Conservation (phyloP, 2,888 invertebrate genomes). For the Amiota communis region DNA sequence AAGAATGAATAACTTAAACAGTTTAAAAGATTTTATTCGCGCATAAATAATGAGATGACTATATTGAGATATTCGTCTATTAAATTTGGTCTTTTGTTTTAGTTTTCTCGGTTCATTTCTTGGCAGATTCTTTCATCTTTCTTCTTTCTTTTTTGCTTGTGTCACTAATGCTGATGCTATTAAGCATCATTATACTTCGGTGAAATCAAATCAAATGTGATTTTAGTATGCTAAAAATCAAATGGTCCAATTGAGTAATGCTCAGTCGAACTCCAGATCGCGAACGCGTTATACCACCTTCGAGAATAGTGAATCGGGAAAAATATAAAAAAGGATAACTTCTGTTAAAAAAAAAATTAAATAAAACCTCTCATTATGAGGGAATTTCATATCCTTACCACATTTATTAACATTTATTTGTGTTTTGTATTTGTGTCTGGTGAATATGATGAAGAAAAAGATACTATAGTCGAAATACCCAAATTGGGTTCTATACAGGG, state of each 20-base stretch:
- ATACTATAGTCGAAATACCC: constrained; percentile 64
- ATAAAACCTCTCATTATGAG: not conserved
- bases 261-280: constrained; percentile 53
- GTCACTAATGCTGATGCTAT: constrained; percentile 33
- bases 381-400: not conserved
- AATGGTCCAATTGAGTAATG: constrained; percentile 32
- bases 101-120: constrained; percentile 8
- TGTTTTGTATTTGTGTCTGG: constrained; percentile 36
- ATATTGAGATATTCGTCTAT: constrained; percentile 34
- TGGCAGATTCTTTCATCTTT: constrained; percentile 44
- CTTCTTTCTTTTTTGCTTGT: constrained; percentile 40
- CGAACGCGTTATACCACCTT: constrained; percentile 40
- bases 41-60: constrained; percentile 46
- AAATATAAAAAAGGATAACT: not conserved
- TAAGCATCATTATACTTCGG: not conserved
- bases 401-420: constrained; percentile 15
- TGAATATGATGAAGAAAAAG: constrained; percentile 60
- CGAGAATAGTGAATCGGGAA: constrained; percentile 25
- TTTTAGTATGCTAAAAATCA: constrained; percentile 46
- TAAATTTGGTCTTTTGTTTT: constrained; percentile 29
- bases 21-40: constrained; percentile 46
- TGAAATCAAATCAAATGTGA: constrained; percentile 35
- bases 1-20: constrained; percentile 39
- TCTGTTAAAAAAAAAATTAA: not conserved
- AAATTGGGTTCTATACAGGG: constrained; percentile 66